Conservation (phyloP, 2,797 vertebrate genomes). For the Sebastes diploproa region DNA sequence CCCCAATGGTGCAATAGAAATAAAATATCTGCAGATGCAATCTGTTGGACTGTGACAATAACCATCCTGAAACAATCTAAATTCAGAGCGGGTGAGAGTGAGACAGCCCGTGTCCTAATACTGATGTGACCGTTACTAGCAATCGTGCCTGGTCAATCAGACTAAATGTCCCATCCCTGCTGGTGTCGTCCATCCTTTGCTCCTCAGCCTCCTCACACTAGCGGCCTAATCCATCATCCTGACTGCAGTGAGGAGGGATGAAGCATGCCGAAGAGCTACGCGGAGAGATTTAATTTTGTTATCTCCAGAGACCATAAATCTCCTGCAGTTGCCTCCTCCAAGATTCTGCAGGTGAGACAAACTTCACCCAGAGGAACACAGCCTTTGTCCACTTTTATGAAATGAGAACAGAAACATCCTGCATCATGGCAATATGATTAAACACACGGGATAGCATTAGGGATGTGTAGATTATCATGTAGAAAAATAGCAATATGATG, state of each 20-base stretch:
- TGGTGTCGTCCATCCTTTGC: slow-evolving; percentile 25
- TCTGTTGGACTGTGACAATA: slow-evolving; percentile 12
- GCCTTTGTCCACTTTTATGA: slow-evolving; percentile 6
- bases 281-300: slow-evolving; percentile 55
- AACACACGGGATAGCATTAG: not conserved
- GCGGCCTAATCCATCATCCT: slow-evolving; percentile 67
- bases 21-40: slow-evolving; percentile 8
- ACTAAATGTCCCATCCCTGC: slow-evolving; percentile 36
- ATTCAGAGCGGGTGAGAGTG: slow-evolving; percentile 18
- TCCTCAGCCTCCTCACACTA: slow-evolving; percentile 23
- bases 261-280: slow-evolving; percentile 37
- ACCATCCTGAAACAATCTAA: slow-evolving; percentile 24
- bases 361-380: not conserved
- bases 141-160: slow-evolving; percentile 39
- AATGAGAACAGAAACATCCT: slow-evolving; percentile 5
- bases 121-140: slow-evolving; percentile 32
- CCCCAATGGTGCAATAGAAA: not conserved
- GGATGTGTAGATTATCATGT: not conserved
- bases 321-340: slow-evolving; percentile 15
- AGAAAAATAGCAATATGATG: not conserved
- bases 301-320: slow-evolving; percentile 53
- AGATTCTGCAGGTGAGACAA: slow-evolving; percentile 35
- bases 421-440: not conserved
- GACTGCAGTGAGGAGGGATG: slow-evolving; percentile 45
- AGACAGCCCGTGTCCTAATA: slow-evolving; percentile 25